Evolutionary conservation across 1,140 invertebrate species (phyloP).

Genomic region (Drosophila tropicalis): DNA sequence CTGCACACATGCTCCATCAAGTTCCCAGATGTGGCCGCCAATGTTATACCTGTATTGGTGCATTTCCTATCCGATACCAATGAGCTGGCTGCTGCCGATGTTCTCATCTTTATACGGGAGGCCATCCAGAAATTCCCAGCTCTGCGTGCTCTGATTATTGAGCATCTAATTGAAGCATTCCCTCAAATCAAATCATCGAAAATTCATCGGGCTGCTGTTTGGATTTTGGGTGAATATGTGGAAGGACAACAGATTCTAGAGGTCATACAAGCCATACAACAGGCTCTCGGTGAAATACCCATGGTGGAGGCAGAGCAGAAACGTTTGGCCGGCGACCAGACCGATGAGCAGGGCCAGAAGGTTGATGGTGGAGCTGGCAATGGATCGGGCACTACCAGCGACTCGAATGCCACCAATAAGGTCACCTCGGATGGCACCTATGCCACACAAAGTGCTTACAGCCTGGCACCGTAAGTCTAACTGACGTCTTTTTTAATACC

Average conservation of each 20-base stretch:
- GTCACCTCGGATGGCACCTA: slow-evolving; percentile 99
- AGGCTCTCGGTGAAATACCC: slow-evolving; percentile 93
- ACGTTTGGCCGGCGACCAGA: slow-evolving; percentile 87
- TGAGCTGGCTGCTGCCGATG: slow-evolving; percentile 96
- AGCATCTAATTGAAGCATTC: slow-evolving; percentile 92
- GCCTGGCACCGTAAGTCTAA: slow-evolving; percentile 87
- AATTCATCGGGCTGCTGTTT: slow-evolving; percentile 97
- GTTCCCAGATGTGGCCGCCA: slow-evolving; percentile 98
- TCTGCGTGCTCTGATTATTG: slow-evolving; percentile 91
- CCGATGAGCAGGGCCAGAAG: slow-evolving; percentile 82
- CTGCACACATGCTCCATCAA: slow-evolving; percentile 97
- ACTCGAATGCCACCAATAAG: slow-evolving; percentile 60
- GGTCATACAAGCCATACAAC: slow-evolving; percentile 90
- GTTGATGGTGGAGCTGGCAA: slow-evolving; percentile 27
- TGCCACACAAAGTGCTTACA: slow-evolving; percentile 98
- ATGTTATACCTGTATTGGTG: slow-evolving; percentile 96
- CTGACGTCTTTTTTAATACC: not conserved
- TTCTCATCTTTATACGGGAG: slow-evolving; percentile 97
- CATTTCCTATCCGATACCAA: slow-evolving; percentile 98
- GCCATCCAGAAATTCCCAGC: slow-evolving; percentile 96
- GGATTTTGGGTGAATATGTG: slow-evolving; percentile 99
- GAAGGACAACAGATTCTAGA: slow-evolving; percentile 91
- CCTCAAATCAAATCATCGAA: slow-evolving; percentile 92
- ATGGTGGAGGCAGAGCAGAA: slow-evolving; percentile 95
- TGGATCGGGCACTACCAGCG: slow-evolving; percentile 27